phyloP scores from a whole-genome alignment of 2,888 invertebrate species.

The Plutella xylostella region DNA sequence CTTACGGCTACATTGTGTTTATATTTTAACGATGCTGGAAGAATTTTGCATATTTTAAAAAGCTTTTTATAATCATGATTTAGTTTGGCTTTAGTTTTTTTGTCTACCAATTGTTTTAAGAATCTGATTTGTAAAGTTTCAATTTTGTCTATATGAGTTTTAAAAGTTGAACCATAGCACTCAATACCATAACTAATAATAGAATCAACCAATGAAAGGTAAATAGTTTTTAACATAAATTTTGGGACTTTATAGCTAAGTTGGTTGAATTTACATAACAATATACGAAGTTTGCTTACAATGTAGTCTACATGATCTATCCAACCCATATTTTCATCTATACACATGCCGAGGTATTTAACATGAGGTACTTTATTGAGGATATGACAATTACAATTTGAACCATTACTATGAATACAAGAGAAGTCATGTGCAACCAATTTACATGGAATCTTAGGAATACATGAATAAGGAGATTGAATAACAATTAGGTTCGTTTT shows the following conservation, averaged over 20 bases:
- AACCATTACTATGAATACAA: not conserved
- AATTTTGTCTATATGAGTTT: not conserved
- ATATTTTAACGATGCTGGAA: not conserved
- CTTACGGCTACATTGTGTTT: not conserved
- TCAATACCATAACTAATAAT: not conserved
- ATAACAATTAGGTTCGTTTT: not conserved
- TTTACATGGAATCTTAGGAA: too few species aligned
- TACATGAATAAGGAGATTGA: not conserved
- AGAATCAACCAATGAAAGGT: not conserved
- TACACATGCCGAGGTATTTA: too few species aligned
- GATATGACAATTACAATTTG: not conserved
- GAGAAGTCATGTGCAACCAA: too few species aligned
- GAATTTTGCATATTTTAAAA: not conserved
- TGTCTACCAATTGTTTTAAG: not conserved
- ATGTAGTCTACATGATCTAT: too few species aligned
- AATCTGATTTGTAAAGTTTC: not conserved
- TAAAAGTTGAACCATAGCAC: not conserved
- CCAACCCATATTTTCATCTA: too few species aligned
- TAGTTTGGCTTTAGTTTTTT: not conserved
- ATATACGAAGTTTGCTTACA: not conserved
- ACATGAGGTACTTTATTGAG: not conserved
- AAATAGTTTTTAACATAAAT: too few species aligned
- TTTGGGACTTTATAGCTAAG: not conserved
- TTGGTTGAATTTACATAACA: not conserved
- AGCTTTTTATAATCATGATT: not conserved